Base-by-base conservation (phyloP, 1,140 invertebrate species). In the Dreissena rostriformis region DNA sequence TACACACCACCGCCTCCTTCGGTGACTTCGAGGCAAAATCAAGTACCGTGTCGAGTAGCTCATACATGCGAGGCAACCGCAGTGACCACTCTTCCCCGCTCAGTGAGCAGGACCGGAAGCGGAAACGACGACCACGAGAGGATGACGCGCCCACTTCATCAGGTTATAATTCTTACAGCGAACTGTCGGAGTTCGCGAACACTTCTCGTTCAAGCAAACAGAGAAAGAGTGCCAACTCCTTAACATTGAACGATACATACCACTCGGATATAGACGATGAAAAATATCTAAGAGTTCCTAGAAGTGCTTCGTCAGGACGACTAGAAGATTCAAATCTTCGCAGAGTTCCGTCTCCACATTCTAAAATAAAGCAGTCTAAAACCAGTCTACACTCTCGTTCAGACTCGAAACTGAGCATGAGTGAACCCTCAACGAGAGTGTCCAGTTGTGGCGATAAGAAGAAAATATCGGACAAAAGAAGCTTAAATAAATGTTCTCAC, bases 171-270 rank as follows among this genome's bases (percentile, higher is more conserved):
- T 76, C 81, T 14, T 66, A 65, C 52, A 83, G 81, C 28, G 81
- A 83, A 26, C 29, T 83, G 55, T 83, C 81, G 2, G 81, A 83
- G 49, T 76, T 83, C 57, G 51, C 73, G 19, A 24, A n/a, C n/a
- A n/a, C n/a, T n/a, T n/a, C n/a, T n/a, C n/a, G 24, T 12, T n/a
- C 17, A 29, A n/a, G 22, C 15, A 55, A 83, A 0, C 1, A 70
- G 19, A 83, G 65, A 76, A 12, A 55, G 14, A 28, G 19, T 57
- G 74, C 66, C 61, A n/a, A n/a, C n/a, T n/a, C n/a, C n/a, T n/a
- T n/a, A n/a, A n/a, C n/a, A n/a, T n/a, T n/a, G n/a, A n/a, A n/a
- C n/a, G n/a, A n/a, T n/a, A n/a, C n/a, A n/a, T n/a, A n/a, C n/a
- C n/a, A n/a, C n/a, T n/a, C n/a, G n/a, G n/a, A n/a, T n/a, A n/a